A percentile compares a stretch with the other conserved stretches of the same genome.
Conservation (phyloP, 2,888 invertebrate genomes). For the Tachina fera region DNA sequence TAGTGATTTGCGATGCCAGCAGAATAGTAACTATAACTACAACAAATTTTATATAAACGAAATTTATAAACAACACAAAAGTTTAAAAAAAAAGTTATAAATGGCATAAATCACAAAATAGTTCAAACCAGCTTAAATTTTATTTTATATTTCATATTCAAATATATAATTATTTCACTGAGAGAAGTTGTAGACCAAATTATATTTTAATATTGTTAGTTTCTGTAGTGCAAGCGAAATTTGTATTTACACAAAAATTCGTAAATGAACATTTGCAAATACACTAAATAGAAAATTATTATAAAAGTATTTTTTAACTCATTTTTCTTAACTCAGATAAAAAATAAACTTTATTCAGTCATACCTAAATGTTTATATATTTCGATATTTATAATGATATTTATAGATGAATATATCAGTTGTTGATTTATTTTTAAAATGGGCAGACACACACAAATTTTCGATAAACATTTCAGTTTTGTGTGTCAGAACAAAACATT, state of each 20-base stretch:
- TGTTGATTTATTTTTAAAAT: conserved; percentile 3
- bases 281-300: neutral
- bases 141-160: too few relatives aligned
- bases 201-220: too few relatives aligned
- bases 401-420: neutral
- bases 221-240: neutral
- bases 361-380: neutral
- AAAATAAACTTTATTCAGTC: neutral
- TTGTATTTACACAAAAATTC: neutral
- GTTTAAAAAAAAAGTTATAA: too few relatives aligned
- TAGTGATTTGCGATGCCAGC: too few relatives aligned
- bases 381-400: neutral
- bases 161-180: too few relatives aligned
- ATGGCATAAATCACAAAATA: too few relatives aligned
- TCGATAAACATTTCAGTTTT: neutral
- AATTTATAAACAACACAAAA: too few relatives aligned
- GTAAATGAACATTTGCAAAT: neutral
- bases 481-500: neutral
- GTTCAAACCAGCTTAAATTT: too few relatives aligned
- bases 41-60: too few relatives aligned
- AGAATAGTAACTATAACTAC: too few relatives aligned
- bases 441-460: conserved; percentile 30
- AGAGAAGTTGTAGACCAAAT: too few relatives aligned
- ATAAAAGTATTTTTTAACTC: neutral
- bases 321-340: neutral